Evolutionary conservation across 2,888 invertebrate species (phyloP), one percentile per base, ranked within the genome.

Genomic region (Sclerodermus sp.): DNA sequence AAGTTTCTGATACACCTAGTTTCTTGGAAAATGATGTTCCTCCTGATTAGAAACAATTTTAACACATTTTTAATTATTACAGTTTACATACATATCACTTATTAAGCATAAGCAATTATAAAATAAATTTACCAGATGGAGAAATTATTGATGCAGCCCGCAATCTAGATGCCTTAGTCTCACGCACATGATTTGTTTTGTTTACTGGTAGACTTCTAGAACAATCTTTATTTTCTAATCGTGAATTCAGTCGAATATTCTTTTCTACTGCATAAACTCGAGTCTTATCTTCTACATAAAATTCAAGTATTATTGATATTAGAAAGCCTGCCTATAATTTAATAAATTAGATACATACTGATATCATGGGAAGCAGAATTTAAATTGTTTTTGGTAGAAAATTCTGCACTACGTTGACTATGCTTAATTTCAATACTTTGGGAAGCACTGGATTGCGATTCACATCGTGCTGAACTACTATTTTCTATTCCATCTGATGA

Each of bases 221-320:
- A 48, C 57, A 55, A 18, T 67, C 70, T 47, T 60, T 66, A 45
- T 47, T 60, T 38, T 68, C 69, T 53, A 60, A 29, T 49, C 60
- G 66, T 47, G 65, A 53, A 44, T 49, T 81, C 8, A 85, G 80
- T 78, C 80, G 79, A 1, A 78, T 78, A 6, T 77, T 79, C 49
- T 78, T 79, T 1, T 61, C 63, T 42, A 53, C 38, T 48, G 49
- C 55, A 45, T 55, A 53, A 39, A 13, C 53, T 42, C 49, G 53
- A 40, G 48, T 54, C 37, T 61, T 64, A 42, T 46, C 55, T 44
- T 57, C 61, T 63, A 31, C 38, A 49, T 10, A 23, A 45, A 39
- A 39, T 18, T 15, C 42, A 40, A 16, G 32, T 12, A 43, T 29
- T 43, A 13, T 12, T 14, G 5, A 16, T 41, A 29, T 23, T 14